Percentiles rank a stretch among this genome's conserved stretches.
Evolutionary conservation across 1,140 invertebrate genomes (phyloP).

Genomic region (Lordiphosa clarofinis): DNA sequence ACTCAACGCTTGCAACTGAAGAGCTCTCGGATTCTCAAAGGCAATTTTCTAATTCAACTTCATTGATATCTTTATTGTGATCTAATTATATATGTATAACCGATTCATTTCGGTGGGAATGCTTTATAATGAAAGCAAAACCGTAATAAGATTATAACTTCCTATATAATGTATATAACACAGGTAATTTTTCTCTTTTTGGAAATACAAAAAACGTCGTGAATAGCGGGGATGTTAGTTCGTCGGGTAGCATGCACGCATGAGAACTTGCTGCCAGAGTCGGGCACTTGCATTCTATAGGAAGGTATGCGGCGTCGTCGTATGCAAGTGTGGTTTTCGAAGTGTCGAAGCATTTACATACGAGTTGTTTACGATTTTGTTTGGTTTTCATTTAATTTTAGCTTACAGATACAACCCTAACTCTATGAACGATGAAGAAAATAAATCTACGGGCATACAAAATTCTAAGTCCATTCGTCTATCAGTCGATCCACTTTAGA

Average conservation of each 20-base stretch:
- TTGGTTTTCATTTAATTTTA: conserved; percentile 37
- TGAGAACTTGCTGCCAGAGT: conserved; percentile 25
- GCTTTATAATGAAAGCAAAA: conserved; percentile 71
- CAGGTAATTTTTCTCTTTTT: conserved; percentile 53
- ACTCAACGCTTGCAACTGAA: conserved; percentile 2
- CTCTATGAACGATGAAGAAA: conserved; percentile 67
- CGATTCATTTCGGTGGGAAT: conserved; percentile 71
- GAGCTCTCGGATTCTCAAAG: conserved; percentile 29
- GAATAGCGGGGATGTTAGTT: conserved; percentile 32
- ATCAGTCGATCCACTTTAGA: conserved; percentile 69
- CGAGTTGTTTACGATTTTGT: conserved; percentile 20
- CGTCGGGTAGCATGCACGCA: conserved; percentile 9
- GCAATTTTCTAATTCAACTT: conserved; percentile 52
- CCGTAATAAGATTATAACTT: conserved; percentile 71
- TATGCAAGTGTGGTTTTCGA: conserved; percentile 38
- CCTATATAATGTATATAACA: conserved; percentile 68
- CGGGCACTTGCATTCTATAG: conserved; percentile 38
- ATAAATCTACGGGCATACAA: conserved; percentile 75
- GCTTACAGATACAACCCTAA: conserved; percentile 64
- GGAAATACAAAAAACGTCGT: conserved; percentile 57
- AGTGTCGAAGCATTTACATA: conserved; percentile 41
- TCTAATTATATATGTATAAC: conserved; percentile 61
- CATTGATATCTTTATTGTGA: conserved; percentile 67
- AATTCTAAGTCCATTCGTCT: conserved; percentile 76
- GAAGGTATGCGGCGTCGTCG: conserved; percentile 29